phyloP scores from a whole-genome alignment of 2,888 invertebrate genomes.

The Nemapogon koenigi region DNA sequence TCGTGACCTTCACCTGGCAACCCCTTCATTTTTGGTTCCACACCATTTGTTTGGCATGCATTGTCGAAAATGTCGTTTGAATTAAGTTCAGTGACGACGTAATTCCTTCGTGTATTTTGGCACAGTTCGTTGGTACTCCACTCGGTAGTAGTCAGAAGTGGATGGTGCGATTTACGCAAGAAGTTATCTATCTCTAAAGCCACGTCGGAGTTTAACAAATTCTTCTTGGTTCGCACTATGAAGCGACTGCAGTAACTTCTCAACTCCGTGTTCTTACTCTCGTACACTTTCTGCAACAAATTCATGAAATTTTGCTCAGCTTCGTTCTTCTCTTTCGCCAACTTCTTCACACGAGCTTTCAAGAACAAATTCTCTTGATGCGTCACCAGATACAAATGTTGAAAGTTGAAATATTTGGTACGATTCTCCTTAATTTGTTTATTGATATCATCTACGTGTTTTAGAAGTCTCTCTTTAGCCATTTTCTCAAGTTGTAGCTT shows the following conservation, averaged over 20 bases:
- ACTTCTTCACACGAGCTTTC: conserved; percentile 32
- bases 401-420: conserved; percentile 34
- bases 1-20: too few relatives aligned
- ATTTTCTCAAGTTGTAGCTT: conserved; percentile 34
- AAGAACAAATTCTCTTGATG: conserved; percentile 45
- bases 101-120: too few relatives aligned
- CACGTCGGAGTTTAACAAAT: conserved; percentile 33
- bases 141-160: too few relatives aligned
- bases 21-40: too few relatives aligned
- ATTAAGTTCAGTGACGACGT: too few relatives aligned
- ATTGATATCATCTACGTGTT: conserved; percentile 33
- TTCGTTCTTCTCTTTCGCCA: conserved; percentile 34
- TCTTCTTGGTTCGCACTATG: conserved; percentile 35
- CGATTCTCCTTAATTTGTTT: conserved; percentile 37
- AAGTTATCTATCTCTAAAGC: conserved; percentile 36
- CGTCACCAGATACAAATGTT: conserved; percentile 39
- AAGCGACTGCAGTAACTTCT: conserved; percentile 39
- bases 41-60: too few relatives aligned
- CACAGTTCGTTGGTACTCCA: too few relatives aligned
- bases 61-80: too few relatives aligned
- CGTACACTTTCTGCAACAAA: conserved; percentile 37
- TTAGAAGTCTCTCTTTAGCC: conserved; percentile 35
- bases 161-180: conserved; percentile 22
- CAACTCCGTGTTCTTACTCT: conserved; percentile 35
- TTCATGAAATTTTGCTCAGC: conserved; percentile 33